These are phyloP conservation scores for Calycopis cecrops DNA, from an alignment of 1,140 invertebrate species.

Conservation along the genomic window DNA sequence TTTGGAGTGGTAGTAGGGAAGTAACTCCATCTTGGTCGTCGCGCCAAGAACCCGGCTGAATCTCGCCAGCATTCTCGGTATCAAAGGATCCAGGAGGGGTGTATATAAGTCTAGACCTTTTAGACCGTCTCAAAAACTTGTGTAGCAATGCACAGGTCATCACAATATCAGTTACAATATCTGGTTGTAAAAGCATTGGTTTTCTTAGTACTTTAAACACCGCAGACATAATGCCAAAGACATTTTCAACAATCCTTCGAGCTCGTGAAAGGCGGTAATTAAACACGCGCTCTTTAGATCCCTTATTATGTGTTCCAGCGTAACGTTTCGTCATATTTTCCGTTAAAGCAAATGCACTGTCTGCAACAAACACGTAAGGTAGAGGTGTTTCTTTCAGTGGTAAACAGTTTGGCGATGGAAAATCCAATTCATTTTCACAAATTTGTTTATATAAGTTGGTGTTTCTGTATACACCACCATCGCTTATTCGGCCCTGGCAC, in stretches of 20 bases:
- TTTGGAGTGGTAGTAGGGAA: no score
- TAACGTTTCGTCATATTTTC: not conserved
- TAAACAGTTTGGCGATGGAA: not conserved
- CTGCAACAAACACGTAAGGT: slow-evolving; percentile 1
- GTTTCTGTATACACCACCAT: not conserved
- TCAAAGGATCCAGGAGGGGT: no score
- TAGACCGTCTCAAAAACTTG: no score
- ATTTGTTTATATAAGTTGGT: not conserved
- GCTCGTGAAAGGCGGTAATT: not conserved
- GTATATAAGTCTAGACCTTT: no score
- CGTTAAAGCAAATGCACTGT: not conserved
- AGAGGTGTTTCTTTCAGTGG: not conserved
- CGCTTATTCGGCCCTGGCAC: not conserved
- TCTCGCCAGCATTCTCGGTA: no score
- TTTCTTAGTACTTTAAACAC: no score
- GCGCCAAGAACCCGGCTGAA: no score
- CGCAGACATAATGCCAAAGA: no score
- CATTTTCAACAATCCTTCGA: not conserved
- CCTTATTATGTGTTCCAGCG: not conserved
- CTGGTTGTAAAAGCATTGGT: no score
- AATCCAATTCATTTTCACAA: not conserved
- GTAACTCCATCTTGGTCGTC: no score
- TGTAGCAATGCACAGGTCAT: no score
- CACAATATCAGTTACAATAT: no score
- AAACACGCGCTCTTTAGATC: not conserved